Evolutionary conservation across 1,140 invertebrate genomes (phyloP), one percentile per base, ranked within the genome.

Genomic region (Sycobia sp.): DNA sequence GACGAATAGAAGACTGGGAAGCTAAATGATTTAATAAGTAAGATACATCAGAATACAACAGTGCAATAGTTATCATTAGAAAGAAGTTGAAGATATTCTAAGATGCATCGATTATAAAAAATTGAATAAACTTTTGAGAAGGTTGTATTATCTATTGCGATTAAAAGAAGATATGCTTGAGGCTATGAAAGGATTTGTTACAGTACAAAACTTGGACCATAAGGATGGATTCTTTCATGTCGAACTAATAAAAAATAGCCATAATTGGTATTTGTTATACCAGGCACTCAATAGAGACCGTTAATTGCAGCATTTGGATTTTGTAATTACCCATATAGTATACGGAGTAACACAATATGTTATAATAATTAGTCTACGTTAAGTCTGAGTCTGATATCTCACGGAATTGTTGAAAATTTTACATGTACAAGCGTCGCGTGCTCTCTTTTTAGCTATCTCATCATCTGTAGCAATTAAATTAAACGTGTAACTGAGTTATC

Each of bases 151-250:
- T 29, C 47, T 25, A 11, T 20, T 43, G 23, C 47, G 36, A 3
- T 4, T 51, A 3, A 51, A 53, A 0, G 59, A 61, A n/a, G 39
- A 53, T 5, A 11, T 13, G 8, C 1, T 53, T 0, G 29, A 61
- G 3, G 20, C 5, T 0, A 36, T 32, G 1, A 18, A 46, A 20
- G 55, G 4, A 7, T 46, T 43, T 0, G 11, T 1, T 2, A 10
- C 10, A 18, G 13, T 16, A 29, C 25, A n/a, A 13, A 13, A 4
- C 4, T 7, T 51, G 8, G 49, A 61, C 25, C 8, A 44, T 0
- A 65, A 38, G 4, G 44, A 54, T 23, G 49, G 50, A 3, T n/a
- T 65, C 59, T 54, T 59, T 53, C 56, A 59, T 13, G 39, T 65
- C 9, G n/a, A 13, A 0, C 22, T 59, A 7, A 38, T 20, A 7